These are phyloP conservation scores for Dolichallabes microphthalmus DNA, from an alignment of 2,113 vertebrate genomes.

Conservation along the genomic window DNA sequence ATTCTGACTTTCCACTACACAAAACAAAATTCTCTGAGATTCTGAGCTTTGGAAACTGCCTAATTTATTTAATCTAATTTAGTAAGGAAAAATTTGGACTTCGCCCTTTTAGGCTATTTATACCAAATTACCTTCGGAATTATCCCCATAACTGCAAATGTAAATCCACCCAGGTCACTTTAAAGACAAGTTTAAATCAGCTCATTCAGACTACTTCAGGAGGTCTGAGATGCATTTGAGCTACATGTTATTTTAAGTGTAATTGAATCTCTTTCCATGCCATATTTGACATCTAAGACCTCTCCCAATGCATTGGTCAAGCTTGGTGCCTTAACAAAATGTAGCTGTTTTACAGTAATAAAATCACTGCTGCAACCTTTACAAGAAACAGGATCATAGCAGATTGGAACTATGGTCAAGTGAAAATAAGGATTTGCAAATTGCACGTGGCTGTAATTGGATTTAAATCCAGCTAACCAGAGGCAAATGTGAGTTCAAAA, in stretches of 20 bases:
- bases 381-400: neutral
- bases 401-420: neutral
- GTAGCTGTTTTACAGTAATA: neutral
- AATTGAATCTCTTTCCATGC: neutral
- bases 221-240: neutral
- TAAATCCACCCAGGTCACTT: neutral
- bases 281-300: neutral
- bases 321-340: neutral
- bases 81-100: neutral
- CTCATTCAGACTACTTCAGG: neutral
- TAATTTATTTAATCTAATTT: neutral
- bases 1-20: neutral
- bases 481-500: neutral
- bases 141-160: neutral
- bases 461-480: neutral
- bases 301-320: neutral
- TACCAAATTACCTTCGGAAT: neutral
- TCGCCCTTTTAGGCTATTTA: neutral
- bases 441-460: constrained; percentile 8
- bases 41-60: neutral
- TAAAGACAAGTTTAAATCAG: neutral
- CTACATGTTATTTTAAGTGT: neutral
- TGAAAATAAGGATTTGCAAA: neutral
- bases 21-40: neutral
- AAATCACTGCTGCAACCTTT: neutral